Base-by-base conservation (phyloP, 2,113 vertebrate species). In the Bufo bufo region DNA sequence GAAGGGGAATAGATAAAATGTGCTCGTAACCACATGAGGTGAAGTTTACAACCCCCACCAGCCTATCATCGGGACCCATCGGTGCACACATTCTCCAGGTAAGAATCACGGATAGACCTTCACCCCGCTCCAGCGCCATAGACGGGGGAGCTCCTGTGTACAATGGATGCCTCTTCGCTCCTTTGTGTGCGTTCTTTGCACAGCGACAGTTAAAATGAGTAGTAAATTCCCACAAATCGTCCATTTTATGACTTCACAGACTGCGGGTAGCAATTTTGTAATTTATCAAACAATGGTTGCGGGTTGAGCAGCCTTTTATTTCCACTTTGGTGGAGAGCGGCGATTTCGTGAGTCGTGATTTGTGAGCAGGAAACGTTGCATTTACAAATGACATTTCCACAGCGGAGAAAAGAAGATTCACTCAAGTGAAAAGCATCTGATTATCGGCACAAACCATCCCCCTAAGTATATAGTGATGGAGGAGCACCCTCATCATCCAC, bases 381-480 rank as follows among this genome's bases (percentile, higher is more conserved):
- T 85, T 85, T 58, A 85, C 83, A 74, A 45, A n/a, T 85, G 83
- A 85, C 63, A 71, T 54, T 43, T 71, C 65, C 33, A 9, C 56
- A 56, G 45, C 63, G 47, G 23, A 79, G n/a, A 79, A 14, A 12
- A 4, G 56, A 33, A 59, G 33, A 82, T 47, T 82, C 80, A 65
- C 33, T 49, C 43, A 13, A 65, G 59, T 20, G 16, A 82, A 14
- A 82, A 82, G 47, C 47, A 10, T 50, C 20, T 50, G 16, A 80
- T 80, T 58, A 23, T 56, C 11, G 54, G 54, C 0, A 14, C 13
- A 43, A 58, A 80, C 58, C 23, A 9, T 43, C 33, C 49, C 23
- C 10, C n/a, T 23, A 54, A n/a, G 17, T 14, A 10, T 33, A n/a
- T 33, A 33, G 20, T 9, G 5, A 16, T 72, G 33, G 69, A 14